Conservation (phyloP, 2,888 invertebrate genomes). For the Phengaris alcon region DNA sequence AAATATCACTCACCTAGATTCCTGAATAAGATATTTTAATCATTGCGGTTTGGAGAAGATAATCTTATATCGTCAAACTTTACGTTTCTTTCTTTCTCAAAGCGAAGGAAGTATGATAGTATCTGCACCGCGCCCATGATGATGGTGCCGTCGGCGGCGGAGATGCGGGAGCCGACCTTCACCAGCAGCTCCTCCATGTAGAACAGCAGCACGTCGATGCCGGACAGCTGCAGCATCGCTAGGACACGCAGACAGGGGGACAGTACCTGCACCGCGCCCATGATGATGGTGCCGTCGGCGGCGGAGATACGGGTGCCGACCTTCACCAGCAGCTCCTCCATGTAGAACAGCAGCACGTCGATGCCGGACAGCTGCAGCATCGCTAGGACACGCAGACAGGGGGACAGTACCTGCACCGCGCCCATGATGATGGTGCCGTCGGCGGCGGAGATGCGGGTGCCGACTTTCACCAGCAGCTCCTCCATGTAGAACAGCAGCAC, state of each 20-base stretch:
- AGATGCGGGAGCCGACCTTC: conserved; percentile 82
- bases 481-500: conserved; percentile 88
- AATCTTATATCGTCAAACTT: too few relatives aligned
- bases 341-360: conserved; percentile 88
- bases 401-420: conserved; percentile 58
- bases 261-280: conserved; percentile 74
- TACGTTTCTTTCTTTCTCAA: too few relatives aligned
- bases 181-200: conserved; percentile 85
- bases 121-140: conserved; percentile 80
- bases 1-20: too few relatives aligned
- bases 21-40: too few relatives aligned
- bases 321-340: conserved; percentile 83
- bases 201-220: conserved; percentile 88
- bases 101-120: too few relatives aligned
- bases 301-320: conserved; percentile 83
- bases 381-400: conserved; percentile 82
- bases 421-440: conserved; percentile 86
- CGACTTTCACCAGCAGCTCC: conserved; percentile 83
- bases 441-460: conserved; percentile 80
- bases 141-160: conserved; percentile 83
- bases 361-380: conserved; percentile 89
- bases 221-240: conserved; percentile 89
- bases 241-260: conserved; percentile 79
- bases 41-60: too few relatives aligned
- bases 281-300: conserved; percentile 83